Conservation (phyloP, 2,797 vertebrate species). For the Microcaecilia unicolor region DNA sequence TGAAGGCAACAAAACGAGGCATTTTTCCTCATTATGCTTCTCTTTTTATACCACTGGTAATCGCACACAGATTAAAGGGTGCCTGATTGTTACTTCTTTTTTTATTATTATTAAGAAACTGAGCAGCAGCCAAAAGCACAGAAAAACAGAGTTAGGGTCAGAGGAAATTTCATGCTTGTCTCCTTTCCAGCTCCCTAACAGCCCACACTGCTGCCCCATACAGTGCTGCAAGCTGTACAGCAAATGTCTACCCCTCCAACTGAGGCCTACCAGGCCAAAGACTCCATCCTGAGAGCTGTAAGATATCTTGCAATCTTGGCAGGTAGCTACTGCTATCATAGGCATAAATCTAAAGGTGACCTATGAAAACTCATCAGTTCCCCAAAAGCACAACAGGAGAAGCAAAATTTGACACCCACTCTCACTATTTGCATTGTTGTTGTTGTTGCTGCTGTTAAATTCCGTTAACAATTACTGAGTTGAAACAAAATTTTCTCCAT, state of each 20-base stretch:
- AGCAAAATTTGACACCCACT: slow-evolving; percentile 52
- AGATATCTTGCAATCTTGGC: slow-evolving; percentile 90
- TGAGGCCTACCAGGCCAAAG: slow-evolving; percentile 82
- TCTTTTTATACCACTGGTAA: slow-evolving; percentile 77
- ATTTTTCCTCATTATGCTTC: slow-evolving; percentile 84
- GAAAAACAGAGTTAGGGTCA: slow-evolving; percentile 73
- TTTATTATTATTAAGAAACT: slow-evolving; percentile 45
- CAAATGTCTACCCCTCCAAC: slow-evolving; percentile 90
- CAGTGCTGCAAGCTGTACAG: slow-evolving; percentile 99
- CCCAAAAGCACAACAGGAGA: slow-evolving; percentile 60
- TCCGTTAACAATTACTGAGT: neutral
- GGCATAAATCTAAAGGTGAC: slow-evolving; percentile 95
- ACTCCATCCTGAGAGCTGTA: slow-evolving; percentile 78
- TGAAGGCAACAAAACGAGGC: slow-evolving; percentile 87
- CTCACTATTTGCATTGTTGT: slow-evolving; percentile 39
- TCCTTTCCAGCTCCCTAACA: slow-evolving; percentile 89
- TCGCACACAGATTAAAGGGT: slow-evolving; percentile 78
- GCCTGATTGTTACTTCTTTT: slow-evolving; percentile 70
- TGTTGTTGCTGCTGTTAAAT: slow-evolving; percentile 26
- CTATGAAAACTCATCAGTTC: slow-evolving; percentile 65
- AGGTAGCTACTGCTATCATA: slow-evolving; percentile 87
- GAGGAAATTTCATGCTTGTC: slow-evolving; percentile 88
- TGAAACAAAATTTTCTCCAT: slow-evolving; percentile 7
- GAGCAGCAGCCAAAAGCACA: slow-evolving; percentile 75
- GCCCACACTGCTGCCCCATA: slow-evolving; percentile 96